Evolutionary conservation across 1,140 invertebrate genomes (phyloP), one percentile per base, ranked within the genome.

Genomic region (Micrasema minimum): DNA sequence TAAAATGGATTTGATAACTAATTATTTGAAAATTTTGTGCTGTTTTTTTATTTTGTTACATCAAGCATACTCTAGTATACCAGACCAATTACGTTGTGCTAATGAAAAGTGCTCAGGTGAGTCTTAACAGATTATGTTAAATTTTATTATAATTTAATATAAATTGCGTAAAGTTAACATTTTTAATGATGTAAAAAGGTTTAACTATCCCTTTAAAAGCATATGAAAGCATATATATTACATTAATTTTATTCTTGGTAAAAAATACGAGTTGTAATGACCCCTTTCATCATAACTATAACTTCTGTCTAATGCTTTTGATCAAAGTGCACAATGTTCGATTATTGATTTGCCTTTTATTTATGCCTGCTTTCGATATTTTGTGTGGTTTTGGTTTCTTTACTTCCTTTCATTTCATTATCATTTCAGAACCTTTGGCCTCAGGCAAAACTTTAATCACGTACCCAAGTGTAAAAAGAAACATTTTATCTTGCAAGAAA

Each of bases 381-480:
- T 59, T 62, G 45, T 70, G 35, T 55, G 68, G 64, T 67, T 41
- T 41, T 73, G 66, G 72, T 75, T 75, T 48, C 23, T 59, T 61
- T 31, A 78, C 77, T 53, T 75, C 72, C 65, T 66, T 53, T 76
- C 72, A 57, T 57, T 78, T 69, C 61, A 76, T 76, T 71, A 76
- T 74, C 69, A 62, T 87, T 87, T 76, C 80, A 93, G 91, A 81
- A 76, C 87, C 87, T 45, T 85, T 93, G 72, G 90, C 91, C 1
- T 76, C 81, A 76, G 91, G 87, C 11, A 89, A 78, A 78, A 89
- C 90, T 2, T 76, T 87, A 37, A 66, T 89, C 48, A 79, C 53
- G 18, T 93, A 92, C 79, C 72, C 64, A 37, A 84, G 87, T 68
- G 85, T 81, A 16, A 87, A 89, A 64, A 78, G 81, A 18, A 84